Conservation (phyloP, 1,140 invertebrate genomes). For the Vanessa atalanta region DNA sequence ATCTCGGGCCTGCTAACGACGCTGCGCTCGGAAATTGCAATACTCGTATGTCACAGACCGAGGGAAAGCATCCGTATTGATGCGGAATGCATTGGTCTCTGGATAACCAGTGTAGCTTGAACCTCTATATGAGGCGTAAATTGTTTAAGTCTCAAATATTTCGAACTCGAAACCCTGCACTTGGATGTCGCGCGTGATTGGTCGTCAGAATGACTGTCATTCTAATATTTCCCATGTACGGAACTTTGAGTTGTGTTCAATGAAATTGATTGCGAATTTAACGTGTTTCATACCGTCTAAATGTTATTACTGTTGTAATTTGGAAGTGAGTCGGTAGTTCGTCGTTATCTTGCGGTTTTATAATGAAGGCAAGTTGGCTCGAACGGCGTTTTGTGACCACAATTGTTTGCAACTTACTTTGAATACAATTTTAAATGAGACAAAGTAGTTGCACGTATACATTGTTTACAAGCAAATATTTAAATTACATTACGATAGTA, state of each 20-base stretch:
- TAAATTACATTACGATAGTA: too few relatives aligned
- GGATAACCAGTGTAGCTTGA: constrained; percentile 31
- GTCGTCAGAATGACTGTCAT: constrained; percentile 9
- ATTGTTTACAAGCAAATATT: too few relatives aligned
- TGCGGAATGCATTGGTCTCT: constrained; percentile 37
- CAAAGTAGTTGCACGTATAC: not conserved
- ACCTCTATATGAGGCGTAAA: constrained; percentile 13
- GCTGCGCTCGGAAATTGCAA: constrained; percentile 70
- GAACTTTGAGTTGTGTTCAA: not conserved
- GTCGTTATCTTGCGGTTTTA: constrained; percentile 34
- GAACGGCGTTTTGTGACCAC: constrained; percentile 16
- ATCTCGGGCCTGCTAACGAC: constrained; percentile 61
- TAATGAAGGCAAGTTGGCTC: constrained; percentile 29
- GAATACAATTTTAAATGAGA: constrained; percentile 23
- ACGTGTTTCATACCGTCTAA: not conserved
- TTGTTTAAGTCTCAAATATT: not conserved
- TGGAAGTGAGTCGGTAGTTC: constrained; percentile 11
- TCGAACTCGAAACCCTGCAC: not conserved
- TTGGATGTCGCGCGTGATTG: not conserved
- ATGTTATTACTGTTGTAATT: constrained; percentile 15
- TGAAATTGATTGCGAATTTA: not conserved
- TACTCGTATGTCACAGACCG: constrained; percentile 69
- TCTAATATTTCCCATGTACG: constrained; percentile 2
- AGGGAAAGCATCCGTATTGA: constrained; percentile 58
- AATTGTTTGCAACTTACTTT: constrained; percentile 27